Conservation (phyloP, 2,888 invertebrate genomes). For the Aspidiotus destructor region DNA sequence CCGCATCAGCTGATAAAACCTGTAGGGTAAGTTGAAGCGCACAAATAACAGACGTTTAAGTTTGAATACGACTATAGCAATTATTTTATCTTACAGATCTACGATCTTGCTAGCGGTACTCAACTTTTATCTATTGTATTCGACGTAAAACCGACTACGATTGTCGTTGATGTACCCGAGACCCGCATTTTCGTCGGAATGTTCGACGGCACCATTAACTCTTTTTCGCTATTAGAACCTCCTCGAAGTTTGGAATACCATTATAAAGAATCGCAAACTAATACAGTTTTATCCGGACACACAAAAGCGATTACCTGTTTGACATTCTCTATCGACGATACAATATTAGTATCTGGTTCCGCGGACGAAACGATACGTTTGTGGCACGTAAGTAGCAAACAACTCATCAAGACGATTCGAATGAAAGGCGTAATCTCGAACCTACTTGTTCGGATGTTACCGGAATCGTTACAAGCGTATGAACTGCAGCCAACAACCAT, state of each 20-base stretch:
- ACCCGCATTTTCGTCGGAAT: constrained; percentile 65
- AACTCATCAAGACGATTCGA: constrained; percentile 57
- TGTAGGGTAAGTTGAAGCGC: constrained; percentile 49
- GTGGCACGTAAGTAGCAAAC: constrained; percentile 71
- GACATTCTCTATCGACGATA: constrained; percentile 61
- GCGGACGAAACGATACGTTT: constrained; percentile 62
- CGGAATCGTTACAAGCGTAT: constrained; percentile 36
- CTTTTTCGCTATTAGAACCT: constrained; percentile 56
- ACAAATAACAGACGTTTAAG: neutral
- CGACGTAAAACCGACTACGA: constrained; percentile 54
- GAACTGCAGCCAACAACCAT: constrained; percentile 49
- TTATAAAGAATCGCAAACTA: constrained; percentile 43
- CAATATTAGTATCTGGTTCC: constrained; percentile 64
- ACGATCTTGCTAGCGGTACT: constrained; percentile 59
- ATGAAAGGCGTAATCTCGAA: constrained; percentile 70
- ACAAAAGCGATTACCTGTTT: constrained; percentile 59
- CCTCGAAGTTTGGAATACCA: constrained; percentile 59
- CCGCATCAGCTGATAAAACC: constrained; percentile 71
- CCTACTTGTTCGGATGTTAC: constrained; percentile 54
- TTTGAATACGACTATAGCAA: neutral
- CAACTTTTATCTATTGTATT: constrained; percentile 65
- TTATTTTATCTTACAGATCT: constrained; percentile 46
- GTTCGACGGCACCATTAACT: constrained; percentile 58
- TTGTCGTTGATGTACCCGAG: constrained; percentile 61
- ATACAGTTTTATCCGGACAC: constrained; percentile 56